Conservation (phyloP, 2,113 vertebrate genomes). For the Laticauda laticaudata region DNA sequence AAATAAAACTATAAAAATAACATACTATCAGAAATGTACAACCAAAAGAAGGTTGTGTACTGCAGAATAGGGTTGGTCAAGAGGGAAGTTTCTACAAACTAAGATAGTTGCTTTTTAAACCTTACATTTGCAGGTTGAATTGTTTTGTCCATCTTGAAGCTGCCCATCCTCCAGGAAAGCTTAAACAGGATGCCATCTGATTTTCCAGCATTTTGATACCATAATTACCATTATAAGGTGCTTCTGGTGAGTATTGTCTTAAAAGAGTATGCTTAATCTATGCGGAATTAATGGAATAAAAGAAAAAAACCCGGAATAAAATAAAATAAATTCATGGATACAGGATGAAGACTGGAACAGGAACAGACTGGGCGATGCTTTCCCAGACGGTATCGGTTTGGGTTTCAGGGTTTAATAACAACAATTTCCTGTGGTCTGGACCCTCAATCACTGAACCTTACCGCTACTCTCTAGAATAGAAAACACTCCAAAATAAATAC, state of each 20-base stretch:
- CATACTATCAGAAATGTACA: neutral
- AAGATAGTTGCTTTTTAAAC: neutral
- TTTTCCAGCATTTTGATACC: neutral
- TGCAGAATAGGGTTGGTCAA: neutral
- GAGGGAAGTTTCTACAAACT: neutral
- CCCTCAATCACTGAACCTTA: neutral
- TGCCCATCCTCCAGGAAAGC: neutral
- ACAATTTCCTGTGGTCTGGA: neutral
- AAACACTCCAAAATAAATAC: neutral
- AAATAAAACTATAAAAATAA: neutral
- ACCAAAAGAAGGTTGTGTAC: neutral
- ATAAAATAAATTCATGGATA: neutral
- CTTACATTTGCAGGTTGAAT: neutral
- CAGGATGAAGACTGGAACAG: neutral
- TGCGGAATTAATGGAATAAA: neutral
- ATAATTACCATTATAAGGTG: neutral
- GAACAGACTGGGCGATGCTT: neutral
- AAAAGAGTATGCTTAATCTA: neutral
- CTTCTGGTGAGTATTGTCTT: neutral
- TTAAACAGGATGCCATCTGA: neutral
- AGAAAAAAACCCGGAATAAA: neutral
- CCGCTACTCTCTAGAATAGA: neutral
- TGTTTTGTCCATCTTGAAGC: neutral
- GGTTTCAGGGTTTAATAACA: neutral
- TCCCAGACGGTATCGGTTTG: neutral